Evolutionary conservation across 2,888 invertebrate genomes (phyloP).

Genomic region (Apamea monoglypha): DNA sequence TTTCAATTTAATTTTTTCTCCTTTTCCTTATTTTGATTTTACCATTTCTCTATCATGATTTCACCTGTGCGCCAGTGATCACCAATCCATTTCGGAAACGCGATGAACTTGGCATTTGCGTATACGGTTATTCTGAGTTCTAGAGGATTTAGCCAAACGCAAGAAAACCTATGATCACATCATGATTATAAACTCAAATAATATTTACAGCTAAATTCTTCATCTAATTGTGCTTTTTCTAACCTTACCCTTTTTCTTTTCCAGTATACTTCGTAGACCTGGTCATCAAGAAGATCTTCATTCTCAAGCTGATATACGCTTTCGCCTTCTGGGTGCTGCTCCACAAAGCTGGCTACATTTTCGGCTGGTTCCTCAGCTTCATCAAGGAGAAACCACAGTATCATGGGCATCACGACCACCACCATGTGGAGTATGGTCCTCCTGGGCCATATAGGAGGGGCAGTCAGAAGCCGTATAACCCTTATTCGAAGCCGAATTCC

Average conservation of each 20-base stretch:
- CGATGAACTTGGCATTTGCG: too few relatives aligned
- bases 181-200: background rate
- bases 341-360: constrained; percentile 87
- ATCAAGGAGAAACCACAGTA: constrained; percentile 82
- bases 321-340: constrained; percentile 85
- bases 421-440: constrained; percentile 71
- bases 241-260: constrained; percentile 54
- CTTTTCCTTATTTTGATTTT: background rate
- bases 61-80: too few relatives aligned
- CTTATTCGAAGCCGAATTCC: constrained; percentile 58
- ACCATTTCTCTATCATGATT: too few relatives aligned
- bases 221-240: background rate
- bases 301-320: constrained; percentile 85
- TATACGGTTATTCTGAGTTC: background rate
- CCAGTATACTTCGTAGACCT: constrained; percentile 86
- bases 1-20: background rate
- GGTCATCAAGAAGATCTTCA: constrained; percentile 85
- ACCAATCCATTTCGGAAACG: too few relatives aligned
- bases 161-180: background rate
- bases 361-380: constrained; percentile 84
- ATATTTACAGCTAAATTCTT: background rate
- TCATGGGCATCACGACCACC: constrained; percentile 70
- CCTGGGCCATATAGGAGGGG: constrained; percentile 66
- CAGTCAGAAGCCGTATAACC: constrained; percentile 52
- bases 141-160: too few relatives aligned